A percentile compares a stretch with the other conserved stretches of the same genome.
Conservation (phyloP, 2,113 vertebrate species). For the Eurypyga helias region DNA sequence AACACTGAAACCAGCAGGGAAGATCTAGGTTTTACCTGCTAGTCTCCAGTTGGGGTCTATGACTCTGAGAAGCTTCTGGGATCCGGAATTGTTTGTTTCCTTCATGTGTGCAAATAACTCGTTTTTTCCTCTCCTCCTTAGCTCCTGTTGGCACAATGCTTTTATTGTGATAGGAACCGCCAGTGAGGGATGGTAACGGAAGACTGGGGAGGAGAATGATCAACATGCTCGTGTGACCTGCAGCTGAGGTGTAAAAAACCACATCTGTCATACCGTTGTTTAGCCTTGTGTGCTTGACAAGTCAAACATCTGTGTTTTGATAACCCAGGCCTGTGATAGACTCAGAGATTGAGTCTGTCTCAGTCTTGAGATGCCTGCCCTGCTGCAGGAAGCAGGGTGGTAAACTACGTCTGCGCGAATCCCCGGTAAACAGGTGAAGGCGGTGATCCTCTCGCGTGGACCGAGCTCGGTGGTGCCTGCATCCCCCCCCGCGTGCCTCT, state of each 20-base stretch:
- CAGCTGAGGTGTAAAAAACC: constrained; percentile 15
- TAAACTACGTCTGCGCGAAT: neutral
- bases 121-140: neutral
- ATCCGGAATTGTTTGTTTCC: neutral
- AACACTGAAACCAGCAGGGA: neutral
- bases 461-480: neutral
- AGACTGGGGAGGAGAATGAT: neutral
- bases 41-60: neutral
- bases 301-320: constrained; percentile 47
- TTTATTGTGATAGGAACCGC: neutral
- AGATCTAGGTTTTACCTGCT: neutral
- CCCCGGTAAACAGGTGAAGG: neutral
- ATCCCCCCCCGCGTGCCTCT: neutral
- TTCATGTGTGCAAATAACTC: neutral
- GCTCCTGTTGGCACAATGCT: neutral
- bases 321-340: neutral
- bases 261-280: neutral
- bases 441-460: rapidly evolving
- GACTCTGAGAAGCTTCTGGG: neutral
- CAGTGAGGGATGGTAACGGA: neutral
- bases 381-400: neutral
- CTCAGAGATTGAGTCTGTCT: neutral
- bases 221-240: neutral
- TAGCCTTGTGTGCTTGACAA: constrained; percentile 7
- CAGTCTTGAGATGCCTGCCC: neutral